These are phyloP conservation scores for Burhinus bistriatus DNA, from an alignment of 2,113 vertebrate genomes.

Conservation along the genomic window DNA sequence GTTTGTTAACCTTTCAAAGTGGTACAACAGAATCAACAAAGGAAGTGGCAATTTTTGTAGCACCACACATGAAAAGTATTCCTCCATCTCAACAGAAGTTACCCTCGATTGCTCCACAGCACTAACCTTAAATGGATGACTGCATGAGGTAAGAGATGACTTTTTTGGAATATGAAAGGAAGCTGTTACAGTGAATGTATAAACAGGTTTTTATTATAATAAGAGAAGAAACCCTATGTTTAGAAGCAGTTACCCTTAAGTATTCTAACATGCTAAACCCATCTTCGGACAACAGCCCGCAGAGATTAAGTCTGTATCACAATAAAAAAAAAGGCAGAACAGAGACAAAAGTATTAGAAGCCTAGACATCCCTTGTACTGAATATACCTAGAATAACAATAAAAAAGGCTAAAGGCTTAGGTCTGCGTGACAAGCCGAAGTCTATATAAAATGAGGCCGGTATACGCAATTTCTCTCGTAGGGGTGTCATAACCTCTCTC, in stretches of 20 bases:
- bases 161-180: background rate
- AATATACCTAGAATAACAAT: rapidly evolving
- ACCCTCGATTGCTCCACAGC: background rate
- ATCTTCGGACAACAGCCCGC: background rate
- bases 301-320: background rate
- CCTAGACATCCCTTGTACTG: rapidly evolving
- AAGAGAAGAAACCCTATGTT: background rate
- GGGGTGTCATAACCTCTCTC: background rate
- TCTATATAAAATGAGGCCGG: rapidly evolving
- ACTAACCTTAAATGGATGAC: background rate
- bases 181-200: background rate
- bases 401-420: background rate
- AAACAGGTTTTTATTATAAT: background rate
- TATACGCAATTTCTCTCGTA: rapidly evolving
- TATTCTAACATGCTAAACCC: background rate
- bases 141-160: background rate
- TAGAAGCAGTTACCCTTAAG: background rate
- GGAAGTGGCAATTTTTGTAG: background rate
- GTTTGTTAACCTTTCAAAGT: background rate
- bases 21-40: background rate
- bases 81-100: background rate
- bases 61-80: background rate
- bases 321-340: background rate
- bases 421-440: background rate
- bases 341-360: rapidly evolving